Evolutionary conservation across 2,113 vertebrate species (phyloP), one percentile per base, ranked within the genome.

Genomic region (Oryzias curvinotus): DNA sequence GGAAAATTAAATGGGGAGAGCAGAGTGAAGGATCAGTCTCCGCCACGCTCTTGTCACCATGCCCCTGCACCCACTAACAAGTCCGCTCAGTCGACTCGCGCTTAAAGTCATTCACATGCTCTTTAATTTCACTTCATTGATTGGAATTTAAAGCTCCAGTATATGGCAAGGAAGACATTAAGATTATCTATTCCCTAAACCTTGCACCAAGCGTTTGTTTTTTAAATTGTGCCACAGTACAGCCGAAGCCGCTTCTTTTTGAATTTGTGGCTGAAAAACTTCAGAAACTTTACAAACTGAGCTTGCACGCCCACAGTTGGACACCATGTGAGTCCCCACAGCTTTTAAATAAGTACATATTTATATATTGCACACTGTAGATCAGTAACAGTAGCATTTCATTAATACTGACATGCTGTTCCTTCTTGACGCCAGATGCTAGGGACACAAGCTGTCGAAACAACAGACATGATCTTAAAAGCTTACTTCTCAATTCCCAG

Each of bases 1-100:
- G 91, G 92, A 92, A 93, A 93, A 93, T 93, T 91, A 93, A 93
- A 92, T 91, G 88, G 85, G 81, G 82, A 88, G 84, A 86, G 76
- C 76, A 85, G 80, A 85, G 84, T 76, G 86, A 90, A 85, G 83
- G 87, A 88, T 85, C 76, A 88, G 88, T 78, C 87, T 88, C 70
- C 87, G 87, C 89, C 80, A 85, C 78, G 82, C 80, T 85, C 85
- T 84, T 86, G 87, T 90, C 87, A 88, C 83, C 63, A 28, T 71
- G 77, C 67, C 83, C 81, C 81, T 85, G 85, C 88, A 88, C 81
- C 81, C 78, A 77, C 87, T 91, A 90, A 90, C 87, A 91, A 90
- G 91, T 91, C 85, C 65, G 69, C 85, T 85, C 87, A 77, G 87
- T 85, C 81, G 68, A 64, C 84, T 84, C 70, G 56, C 77, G 16